These are phyloP conservation scores for Orientallactaga bullata DNA, from an alignment of 2,113 vertebrate species.

Conservation along the genomic window DNA sequence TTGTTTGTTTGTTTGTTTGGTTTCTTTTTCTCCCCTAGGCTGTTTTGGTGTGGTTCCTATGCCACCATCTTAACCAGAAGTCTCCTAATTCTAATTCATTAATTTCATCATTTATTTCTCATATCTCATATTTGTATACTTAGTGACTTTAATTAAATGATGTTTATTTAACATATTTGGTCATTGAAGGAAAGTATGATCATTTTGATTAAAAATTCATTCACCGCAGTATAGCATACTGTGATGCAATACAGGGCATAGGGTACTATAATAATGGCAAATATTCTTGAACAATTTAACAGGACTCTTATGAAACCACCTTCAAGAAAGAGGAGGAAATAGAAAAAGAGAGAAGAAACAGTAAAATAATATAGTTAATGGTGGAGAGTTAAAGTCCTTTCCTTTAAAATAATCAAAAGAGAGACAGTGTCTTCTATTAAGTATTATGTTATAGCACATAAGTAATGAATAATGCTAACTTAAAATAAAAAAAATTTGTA, in stretches of 20 bases:
- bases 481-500: neutral
- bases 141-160: neutral
- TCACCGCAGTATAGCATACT: neutral
- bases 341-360: neutral
- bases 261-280: neutral
- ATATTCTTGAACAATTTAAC: neutral
- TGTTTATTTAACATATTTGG: neutral
- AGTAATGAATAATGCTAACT: neutral
- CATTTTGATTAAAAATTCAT: neutral
- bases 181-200: neutral
- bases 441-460: neutral
- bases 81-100: neutral
- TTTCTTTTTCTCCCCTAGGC: too few relatives aligned
- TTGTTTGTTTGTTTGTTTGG: too few relatives aligned
- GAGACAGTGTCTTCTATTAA: neutral
- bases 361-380: neutral
- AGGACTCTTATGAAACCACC: neutral
- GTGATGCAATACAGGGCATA: too few relatives aligned
- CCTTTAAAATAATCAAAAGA: neutral
- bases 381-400: neutral
- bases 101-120: constrained; percentile 14
- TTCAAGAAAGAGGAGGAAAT: neutral
- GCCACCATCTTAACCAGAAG: too few relatives aligned
- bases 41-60: too few relatives aligned
- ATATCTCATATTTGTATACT: neutral